Percentiles rank a stretch among this genome's conserved stretches.
These are phyloP conservation scores for Pampusana beccarii DNA, from an alignment of 2,113 vertebrate genomes.

Conservation along the genomic window DNA sequence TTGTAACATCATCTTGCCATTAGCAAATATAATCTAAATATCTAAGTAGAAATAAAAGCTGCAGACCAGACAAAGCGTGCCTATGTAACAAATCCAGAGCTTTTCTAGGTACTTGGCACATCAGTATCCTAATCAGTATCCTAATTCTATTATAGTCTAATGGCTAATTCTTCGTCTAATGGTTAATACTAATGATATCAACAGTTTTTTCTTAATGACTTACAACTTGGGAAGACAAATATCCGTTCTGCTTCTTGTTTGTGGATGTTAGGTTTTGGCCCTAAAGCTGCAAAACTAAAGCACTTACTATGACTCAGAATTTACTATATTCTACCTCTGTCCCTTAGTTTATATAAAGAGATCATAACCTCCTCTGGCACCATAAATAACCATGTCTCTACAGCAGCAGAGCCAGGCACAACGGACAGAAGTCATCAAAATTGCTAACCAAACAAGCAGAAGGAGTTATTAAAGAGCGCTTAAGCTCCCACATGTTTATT, in stretches of 20 bases:
- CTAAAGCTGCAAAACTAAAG: not conserved
- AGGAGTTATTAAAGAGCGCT: conserved; percentile 43
- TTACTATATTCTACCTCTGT: not conserved
- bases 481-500: conserved; percentile 59
- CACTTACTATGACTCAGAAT: not conserved
- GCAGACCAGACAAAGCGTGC: not conserved
- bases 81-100: not conserved
- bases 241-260: not conserved
- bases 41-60: not conserved
- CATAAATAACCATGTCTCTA: conserved; percentile 6
- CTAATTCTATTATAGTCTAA: not conserved
- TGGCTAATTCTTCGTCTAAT: fast-evolving
- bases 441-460: conserved; percentile 61
- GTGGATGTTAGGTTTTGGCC: not conserved
- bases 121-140: not conserved
- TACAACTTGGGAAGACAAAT: not conserved
- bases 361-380: conserved; percentile 7
- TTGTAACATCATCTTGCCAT: not conserved
- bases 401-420: conserved; percentile 18
- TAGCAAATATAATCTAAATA: not conserved
- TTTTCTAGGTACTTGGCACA: not conserved
- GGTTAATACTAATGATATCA: not conserved
- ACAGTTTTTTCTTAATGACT: not conserved
- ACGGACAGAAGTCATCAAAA: not conserved
- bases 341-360: conserved; percentile 28